A percentile compares a stretch with the other conserved stretches of the same genome.
Evolutionary conservation across 2,113 vertebrate species (phyloP).

Genomic region (Setophaga kirtlandii): DNA sequence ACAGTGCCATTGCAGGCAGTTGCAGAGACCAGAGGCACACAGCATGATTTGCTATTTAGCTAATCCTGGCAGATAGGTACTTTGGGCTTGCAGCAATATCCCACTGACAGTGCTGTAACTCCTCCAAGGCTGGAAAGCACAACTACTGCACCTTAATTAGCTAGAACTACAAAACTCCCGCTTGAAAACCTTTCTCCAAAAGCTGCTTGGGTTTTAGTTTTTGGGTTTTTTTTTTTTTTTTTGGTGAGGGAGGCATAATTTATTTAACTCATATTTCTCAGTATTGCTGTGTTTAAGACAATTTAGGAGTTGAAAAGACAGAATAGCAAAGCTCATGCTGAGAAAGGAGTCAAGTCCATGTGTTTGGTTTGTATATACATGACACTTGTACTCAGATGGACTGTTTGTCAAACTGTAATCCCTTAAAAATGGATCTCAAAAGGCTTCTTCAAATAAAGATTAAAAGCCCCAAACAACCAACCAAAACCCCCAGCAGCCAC

Average conservation of each 20-base stretch:
- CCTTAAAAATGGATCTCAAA: background rate
- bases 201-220: background rate
- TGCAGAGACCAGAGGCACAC: background rate
- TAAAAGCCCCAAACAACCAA: background rate
- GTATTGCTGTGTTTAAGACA: background rate
- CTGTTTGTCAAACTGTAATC: background rate
- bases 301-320: background rate
- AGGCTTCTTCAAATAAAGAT: background rate
- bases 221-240: background rate
- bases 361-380: background rate
- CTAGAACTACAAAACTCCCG: background rate
- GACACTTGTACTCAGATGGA: background rate
- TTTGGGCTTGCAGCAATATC: background rate
- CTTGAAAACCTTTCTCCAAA: background rate
- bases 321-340: background rate
- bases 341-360: background rate
- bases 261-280: background rate
- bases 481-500: background rate
- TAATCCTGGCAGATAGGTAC: background rate
- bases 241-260: fast-evolving
- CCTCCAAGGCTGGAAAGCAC: background rate
- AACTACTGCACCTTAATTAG: background rate
- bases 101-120: background rate
- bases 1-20: background rate
- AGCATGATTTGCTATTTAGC: conserved; percentile 3